Evolutionary conservation across 2,113 vertebrate species (phyloP).

Genomic region (Nycticorax nycticorax): DNA sequence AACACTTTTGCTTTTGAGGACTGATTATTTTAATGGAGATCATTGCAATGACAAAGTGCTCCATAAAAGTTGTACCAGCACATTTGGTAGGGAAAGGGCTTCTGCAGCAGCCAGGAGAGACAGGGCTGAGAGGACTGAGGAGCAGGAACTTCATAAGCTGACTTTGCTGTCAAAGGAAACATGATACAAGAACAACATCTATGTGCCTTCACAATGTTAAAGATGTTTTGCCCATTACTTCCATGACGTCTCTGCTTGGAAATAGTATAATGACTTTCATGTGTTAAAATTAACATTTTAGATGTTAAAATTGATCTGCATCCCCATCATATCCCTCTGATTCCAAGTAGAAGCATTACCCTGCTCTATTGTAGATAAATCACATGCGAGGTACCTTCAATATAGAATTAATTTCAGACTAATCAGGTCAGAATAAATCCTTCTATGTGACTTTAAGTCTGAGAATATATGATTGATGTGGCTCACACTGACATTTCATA

Average conservation of each 20-base stretch:
- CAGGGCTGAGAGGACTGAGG: too few species aligned
- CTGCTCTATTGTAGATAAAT: not conserved
- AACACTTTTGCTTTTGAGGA: not conserved
- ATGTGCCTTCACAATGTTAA: not conserved
- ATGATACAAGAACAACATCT: not conserved
- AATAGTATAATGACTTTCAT: not conserved
- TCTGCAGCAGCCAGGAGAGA: not conserved
- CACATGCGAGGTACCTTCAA: not conserved
- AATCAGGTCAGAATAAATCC: not conserved
- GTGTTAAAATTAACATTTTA: not conserved
- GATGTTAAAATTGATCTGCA: not conserved
- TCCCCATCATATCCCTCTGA: not conserved
- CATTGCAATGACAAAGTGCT: not conserved
- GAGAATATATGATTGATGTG: not conserved
- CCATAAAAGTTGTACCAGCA: not conserved
- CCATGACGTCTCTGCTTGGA: not conserved
- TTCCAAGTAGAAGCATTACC: not conserved
- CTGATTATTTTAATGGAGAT: not conserved
- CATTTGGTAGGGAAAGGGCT: not conserved
- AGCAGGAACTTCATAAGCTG: not conserved
- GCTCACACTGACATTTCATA: not conserved
- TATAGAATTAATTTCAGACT: not conserved
- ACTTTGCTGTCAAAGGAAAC: not conserved
- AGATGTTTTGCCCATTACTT: not conserved
- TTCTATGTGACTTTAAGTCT: not conserved